Evolutionary conservation across 37 sponge, comb jelly and placozoan species (phyloP).

Genomic region (Eunapius fragilis): DNA sequence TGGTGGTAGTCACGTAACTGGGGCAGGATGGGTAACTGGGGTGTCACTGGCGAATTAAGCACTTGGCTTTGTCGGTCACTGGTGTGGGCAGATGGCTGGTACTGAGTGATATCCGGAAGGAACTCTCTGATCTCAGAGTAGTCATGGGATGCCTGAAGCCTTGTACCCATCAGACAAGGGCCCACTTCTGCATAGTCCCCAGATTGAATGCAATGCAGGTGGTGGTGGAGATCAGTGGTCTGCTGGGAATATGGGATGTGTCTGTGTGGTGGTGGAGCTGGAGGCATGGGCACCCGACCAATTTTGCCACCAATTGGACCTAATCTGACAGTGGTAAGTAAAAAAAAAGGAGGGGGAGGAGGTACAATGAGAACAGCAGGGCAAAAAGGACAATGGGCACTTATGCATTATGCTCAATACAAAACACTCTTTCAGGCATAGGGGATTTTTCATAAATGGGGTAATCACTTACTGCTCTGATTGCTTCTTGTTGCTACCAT

Average conservation of each 20-base stretch:
- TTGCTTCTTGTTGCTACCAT: not conserved
- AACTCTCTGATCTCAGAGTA: slow-evolving; percentile 5
- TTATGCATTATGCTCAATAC: not conserved
- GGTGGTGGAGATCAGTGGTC: not conserved
- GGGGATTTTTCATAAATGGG: not conserved
- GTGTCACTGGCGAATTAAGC: not conserved
- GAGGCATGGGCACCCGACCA: not conserved
- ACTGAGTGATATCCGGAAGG: not conserved
- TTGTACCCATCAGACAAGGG: not conserved
- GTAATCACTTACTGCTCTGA: not conserved
- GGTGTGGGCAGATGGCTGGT: not conserved
- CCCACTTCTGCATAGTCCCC: slow-evolving; percentile 21
- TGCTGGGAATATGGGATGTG: not conserved
- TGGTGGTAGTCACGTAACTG: not conserved
- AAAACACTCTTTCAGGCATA: not conserved
- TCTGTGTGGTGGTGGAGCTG: not conserved
- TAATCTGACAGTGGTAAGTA: not conserved
- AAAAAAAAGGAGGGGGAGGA: not conserved
- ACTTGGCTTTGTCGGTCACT: not conserved
- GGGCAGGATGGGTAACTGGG: no score
- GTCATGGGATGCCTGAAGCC: not conserved
- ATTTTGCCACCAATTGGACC: not conserved
- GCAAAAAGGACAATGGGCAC: not conserved
- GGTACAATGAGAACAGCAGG: not conserved
- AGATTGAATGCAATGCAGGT: not conserved